Evolutionary conservation across 2,113 vertebrate species (phyloP).

Genomic region (Sula dactylatra): DNA sequence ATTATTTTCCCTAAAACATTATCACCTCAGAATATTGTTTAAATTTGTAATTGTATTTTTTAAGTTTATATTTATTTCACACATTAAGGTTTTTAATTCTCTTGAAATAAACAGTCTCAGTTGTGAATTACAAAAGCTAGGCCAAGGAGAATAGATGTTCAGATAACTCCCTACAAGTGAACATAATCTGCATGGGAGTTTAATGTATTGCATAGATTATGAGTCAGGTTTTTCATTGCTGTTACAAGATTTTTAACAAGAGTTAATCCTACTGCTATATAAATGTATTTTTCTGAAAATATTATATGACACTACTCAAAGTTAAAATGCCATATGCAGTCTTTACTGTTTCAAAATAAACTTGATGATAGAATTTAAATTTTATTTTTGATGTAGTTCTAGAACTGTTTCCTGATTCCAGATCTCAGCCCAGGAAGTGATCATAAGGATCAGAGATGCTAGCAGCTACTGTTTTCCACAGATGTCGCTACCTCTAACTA

Average conservation of each 20-base stretch:
- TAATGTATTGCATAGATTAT: neutral
- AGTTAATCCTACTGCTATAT: neutral
- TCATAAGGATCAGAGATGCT: neutral
- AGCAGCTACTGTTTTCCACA: neutral
- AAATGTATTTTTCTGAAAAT: neutral
- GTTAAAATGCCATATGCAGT: neutral
- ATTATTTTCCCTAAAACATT: neutral
- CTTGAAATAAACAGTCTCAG: neutral
- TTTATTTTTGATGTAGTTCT: neutral
- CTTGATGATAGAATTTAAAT: neutral
- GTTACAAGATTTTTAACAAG: neutral
- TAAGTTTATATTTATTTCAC: neutral
- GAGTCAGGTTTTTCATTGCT: neutral
- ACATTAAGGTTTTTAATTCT: neutral
- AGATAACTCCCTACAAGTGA: neutral
- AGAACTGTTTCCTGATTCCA: neutral
- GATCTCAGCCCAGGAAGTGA: neutral
- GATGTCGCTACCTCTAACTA: neutral
- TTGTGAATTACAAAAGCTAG: neutral
- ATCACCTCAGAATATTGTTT: neutral
- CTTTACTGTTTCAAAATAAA: neutral
- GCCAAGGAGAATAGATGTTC: neutral
- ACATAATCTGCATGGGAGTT: neutral
- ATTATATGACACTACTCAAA: neutral
- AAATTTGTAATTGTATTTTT: neutral